Evolutionary conservation across 1,140 invertebrate species (phyloP), one percentile per base, ranked within the genome.

Genomic region (Pseudomyrmex concolor): DNA sequence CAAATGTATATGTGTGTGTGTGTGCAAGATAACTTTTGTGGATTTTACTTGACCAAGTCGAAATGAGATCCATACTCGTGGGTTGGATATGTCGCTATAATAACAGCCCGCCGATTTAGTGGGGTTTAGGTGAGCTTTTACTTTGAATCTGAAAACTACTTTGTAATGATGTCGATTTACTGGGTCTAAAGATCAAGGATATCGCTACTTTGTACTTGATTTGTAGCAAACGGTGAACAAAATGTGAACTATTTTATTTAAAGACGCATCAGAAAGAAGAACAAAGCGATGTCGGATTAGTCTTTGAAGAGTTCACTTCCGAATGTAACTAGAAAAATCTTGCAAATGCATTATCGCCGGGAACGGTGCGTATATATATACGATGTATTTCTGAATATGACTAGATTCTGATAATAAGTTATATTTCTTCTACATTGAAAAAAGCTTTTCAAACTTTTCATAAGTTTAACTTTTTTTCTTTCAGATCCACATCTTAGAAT

Each of bases 51-150:
- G 59, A 96, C 95, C 1, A 94, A 96, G 77, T 96, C 95, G 22
- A 96, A 96, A 89, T 97, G 96, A 96, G 96, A 97, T 93, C 96
- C 96, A 7, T 97, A 96, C 94, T 96, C 96, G 45, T 96, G 96
- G 96, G 94, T 96, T 67, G 92, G 93, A 64, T 88, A 89, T 7
- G 90, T 93, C 12, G 91, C 22, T 25, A 94, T 22, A 85, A 72
- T n/a, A 87, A 82, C 45, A 93, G 92, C 89, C 92, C 5, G 93
- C 93, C 9, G 86, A 94, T 62, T 13, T 74, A 10, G 89, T 92
- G 1, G 93, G 93, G 57, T 88, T 93, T 2, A 93, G 87, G 92
- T 94, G 89, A 84, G 84, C 51, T 50, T 50, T 59, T n/a, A 34
- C 10, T 0, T 8, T 0, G 4, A 57, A 19, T 22, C 55, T 50